Conservation (phyloP, 2,113 vertebrate species). For the Xiphophorus couchianus region DNA sequence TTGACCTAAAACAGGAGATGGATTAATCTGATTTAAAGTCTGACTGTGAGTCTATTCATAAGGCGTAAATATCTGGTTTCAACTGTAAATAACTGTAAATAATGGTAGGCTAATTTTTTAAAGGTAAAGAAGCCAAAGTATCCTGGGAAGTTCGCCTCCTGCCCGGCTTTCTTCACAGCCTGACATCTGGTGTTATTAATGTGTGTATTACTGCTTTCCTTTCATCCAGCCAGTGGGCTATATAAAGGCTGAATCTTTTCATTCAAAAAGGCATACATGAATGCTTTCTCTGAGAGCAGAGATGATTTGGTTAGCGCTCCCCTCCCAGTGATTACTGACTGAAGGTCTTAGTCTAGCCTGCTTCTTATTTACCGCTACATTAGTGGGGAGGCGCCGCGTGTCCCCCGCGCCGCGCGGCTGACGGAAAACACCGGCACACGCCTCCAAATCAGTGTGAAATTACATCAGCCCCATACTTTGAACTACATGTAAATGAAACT, state of each 20-base stretch:
- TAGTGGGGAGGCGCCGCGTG: conserved; percentile 35
- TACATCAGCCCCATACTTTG: conserved; percentile 62
- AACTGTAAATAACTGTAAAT: no score
- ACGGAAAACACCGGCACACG: conserved; percentile 49
- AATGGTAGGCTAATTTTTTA: not conserved
- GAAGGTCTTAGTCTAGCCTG: conserved; percentile 60
- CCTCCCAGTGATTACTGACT: conserved; percentile 65
- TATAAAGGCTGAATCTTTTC: conserved; percentile 45
- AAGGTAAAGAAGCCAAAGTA: conserved; percentile 1
- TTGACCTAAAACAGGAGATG: no score
- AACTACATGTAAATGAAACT: conserved; percentile 69
- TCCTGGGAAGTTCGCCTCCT: not conserved
- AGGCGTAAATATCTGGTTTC: not conserved
- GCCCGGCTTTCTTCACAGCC: conserved; percentile 4
- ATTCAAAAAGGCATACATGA: conserved; percentile 48
- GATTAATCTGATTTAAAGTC: no score
- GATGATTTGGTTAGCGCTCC: conserved; percentile 59
- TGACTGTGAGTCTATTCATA: not conserved
- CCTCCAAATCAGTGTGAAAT: conserved; percentile 72
- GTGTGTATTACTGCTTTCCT: conserved; percentile 1
- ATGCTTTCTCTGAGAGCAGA: conserved; percentile 53
- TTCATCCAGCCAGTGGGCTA: conserved; percentile 18
- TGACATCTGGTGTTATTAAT: conserved; percentile 16
- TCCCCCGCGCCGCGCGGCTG: conserved; percentile 37
- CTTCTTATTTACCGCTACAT: conserved; percentile 74